phyloP scores from a whole-genome alignment of 2,797 vertebrate species.

The Semaprochilodus insignis region DNA sequence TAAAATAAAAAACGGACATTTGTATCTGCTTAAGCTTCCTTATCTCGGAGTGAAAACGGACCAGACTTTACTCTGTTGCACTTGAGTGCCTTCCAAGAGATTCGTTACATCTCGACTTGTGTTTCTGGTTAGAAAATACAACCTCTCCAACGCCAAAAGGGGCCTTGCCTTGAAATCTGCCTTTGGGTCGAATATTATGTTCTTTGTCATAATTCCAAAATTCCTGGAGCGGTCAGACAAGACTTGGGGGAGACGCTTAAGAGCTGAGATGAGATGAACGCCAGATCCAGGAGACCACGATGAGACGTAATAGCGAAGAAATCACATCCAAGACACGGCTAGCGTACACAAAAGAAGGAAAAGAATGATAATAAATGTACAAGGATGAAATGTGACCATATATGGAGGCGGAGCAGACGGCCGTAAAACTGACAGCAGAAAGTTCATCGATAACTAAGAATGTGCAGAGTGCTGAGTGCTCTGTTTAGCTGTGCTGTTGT shows the following conservation, averaged over 20 bases:
- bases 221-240: slow-evolving; percentile 51
- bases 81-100: slow-evolving; percentile 51
- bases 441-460: slow-evolving; percentile 10
- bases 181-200: slow-evolving; percentile 57
- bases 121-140: slow-evolving; percentile 49
- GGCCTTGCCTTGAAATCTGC: slow-evolving; percentile 48
- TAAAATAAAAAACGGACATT: background rate
- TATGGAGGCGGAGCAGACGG: slow-evolving; percentile 13
- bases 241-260: slow-evolving; percentile 39
- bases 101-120: slow-evolving; percentile 51
- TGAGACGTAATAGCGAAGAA: slow-evolving; percentile 16
- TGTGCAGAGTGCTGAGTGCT: background rate
- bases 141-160: slow-evolving; percentile 38
- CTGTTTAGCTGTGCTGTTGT: slow-evolving; percentile 26
- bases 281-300: slow-evolving; percentile 10
- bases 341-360: background rate
- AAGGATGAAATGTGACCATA: background rate
- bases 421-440: slow-evolving; percentile 37
- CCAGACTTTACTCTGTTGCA: slow-evolving; percentile 42
- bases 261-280: slow-evolving; percentile 35
- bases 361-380: background rate
- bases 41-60: slow-evolving; percentile 45
- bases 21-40: slow-evolving; percentile 28
- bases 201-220: slow-evolving; percentile 58
- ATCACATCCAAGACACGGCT: slow-evolving; percentile 13